Base-by-base conservation (phyloP, 2,113 vertebrate species). In the Paramisgurnus dabryanus region DNA sequence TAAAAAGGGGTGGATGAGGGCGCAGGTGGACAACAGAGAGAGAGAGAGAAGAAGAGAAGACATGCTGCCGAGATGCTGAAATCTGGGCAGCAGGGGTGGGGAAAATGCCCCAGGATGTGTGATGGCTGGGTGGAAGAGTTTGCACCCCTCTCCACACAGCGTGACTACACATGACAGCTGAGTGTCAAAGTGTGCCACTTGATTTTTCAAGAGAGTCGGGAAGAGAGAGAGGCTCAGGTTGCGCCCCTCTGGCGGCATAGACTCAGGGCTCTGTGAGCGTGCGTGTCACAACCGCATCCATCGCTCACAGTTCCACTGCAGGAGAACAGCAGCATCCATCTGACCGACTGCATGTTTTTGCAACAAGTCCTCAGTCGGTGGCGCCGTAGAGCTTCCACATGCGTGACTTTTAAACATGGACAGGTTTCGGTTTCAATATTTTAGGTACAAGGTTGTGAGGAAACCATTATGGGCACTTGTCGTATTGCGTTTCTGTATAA, bases 31-130 rank as follows among this genome's bases (percentile, higher is more conserved):
- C 71, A 76, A 64, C 61, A 34, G 70, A 68, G 17, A 67, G 41
- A 45, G 47, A 64, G 55, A 68, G 12, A 2, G 27, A 45, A 58
- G 63, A 71, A 57, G 45, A 65, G 50, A 53, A 69, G 69, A 74
- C 41, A 49, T 70, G 65, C 63, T 53, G 64, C 71, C 27, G 71
- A 72, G 67, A 60, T 77, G 63, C 55, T 72, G 66, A 80, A 68
- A 74, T 68, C 75, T 53, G 57, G 80, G 77, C 80, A 81, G 82
- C 80, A 82, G 78, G 81, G 83, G 81, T 82, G 84, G 78, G 69
- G 82, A 77, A 78, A 85, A 63, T 75, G 81, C 81, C 72, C 71
- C 67, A 76, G 83, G 75, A 83, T 60, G 81, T 83, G 85, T 83
- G 71, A 83, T 76, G 71, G 67, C 76, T 72, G 78, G 78, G 73